phyloP scores from a whole-genome alignment of 2,113 vertebrate species.

The Setophaga kirtlandii region DNA sequence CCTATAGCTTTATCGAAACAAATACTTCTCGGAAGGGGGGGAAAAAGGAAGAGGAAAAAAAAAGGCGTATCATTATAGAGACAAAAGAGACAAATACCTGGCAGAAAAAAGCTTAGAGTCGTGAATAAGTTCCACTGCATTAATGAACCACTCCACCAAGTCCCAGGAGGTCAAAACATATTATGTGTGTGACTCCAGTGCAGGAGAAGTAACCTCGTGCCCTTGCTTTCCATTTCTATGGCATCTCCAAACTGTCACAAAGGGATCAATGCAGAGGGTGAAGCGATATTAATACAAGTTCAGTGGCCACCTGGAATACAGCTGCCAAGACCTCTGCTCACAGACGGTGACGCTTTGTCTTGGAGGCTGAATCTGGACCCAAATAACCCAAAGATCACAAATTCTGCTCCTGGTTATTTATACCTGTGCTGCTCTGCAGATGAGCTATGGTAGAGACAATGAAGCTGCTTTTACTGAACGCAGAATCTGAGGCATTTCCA shows the following conservation, averaged over 20 bases:
- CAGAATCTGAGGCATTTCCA: neutral
- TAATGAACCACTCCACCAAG: conserved; percentile 12
- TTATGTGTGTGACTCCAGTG: neutral
- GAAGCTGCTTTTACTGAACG: neutral
- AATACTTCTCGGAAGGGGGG: neutral
- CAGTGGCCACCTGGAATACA: conserved; percentile 9
- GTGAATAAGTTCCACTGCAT: conserved; percentile 1
- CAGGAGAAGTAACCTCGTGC: conserved; percentile 26
- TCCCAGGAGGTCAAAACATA: neutral
- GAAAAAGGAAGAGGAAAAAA: neutral
- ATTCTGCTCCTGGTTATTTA: neutral
- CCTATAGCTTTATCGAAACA: neutral
- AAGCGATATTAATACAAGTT: neutral
- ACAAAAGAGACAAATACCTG: neutral
- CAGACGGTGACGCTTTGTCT: neutral
- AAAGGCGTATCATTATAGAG: neutral
- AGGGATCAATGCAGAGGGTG: neutral
- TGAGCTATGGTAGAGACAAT: neutral
- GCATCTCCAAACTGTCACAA: conserved; percentile 12
- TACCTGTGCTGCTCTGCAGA: neutral
- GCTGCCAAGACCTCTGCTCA: neutral
- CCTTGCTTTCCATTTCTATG: conserved; percentile 52
- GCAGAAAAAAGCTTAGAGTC: neutral
- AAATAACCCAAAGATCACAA: neutral
- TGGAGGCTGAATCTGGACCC: neutral